A percentile compares a stretch with the other conserved stretches of the same genome.
phyloP scores from a whole-genome alignment of 2,113 vertebrate species.

The Athene cunicularia region DNA sequence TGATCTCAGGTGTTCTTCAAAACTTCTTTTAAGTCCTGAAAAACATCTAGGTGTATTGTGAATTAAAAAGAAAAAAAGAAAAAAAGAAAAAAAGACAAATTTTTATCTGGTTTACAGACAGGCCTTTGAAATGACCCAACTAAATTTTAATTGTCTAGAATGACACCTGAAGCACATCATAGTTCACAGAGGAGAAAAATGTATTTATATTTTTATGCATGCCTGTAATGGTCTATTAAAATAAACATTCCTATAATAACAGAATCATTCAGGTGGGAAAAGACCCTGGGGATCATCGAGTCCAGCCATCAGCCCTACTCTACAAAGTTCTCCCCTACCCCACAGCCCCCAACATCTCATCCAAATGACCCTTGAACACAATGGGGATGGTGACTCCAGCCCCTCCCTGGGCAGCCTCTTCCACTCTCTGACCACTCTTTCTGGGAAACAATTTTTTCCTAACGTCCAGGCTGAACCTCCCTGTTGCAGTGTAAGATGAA shows the following conservation, averaged over 20 bases:
- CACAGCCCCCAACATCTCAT: too few species aligned
- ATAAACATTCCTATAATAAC: background rate
- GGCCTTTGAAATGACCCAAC: background rate
- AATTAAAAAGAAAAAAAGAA: background rate
- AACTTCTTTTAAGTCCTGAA: background rate
- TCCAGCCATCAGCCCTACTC: too few species aligned
- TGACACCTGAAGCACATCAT: background rate
- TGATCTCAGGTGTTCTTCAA: slow-evolving; percentile 1
- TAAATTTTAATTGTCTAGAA: background rate
- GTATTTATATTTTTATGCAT: background rate
- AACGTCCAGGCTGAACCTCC: too few species aligned
- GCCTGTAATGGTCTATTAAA: background rate
- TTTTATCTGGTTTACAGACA: background rate
- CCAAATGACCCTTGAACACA: too few species aligned
- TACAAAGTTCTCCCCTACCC: too few species aligned
- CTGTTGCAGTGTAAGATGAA: background rate
- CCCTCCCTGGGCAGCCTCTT: too few species aligned
- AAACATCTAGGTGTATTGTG: background rate
- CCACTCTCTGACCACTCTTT: too few species aligned
- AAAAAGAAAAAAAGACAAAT: background rate
- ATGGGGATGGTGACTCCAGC: too few species aligned
- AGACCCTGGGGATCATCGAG: too few species aligned
- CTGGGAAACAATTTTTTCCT: too few species aligned
- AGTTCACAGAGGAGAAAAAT: background rate
- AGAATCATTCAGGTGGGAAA: too few species aligned